A percentile compares a stretch with the other conserved stretches of the same genome.
These are phyloP conservation scores for Xenopus tropicalis DNA, from an alignment of 2,113 vertebrate species.

Conservation along the genomic window DNA sequence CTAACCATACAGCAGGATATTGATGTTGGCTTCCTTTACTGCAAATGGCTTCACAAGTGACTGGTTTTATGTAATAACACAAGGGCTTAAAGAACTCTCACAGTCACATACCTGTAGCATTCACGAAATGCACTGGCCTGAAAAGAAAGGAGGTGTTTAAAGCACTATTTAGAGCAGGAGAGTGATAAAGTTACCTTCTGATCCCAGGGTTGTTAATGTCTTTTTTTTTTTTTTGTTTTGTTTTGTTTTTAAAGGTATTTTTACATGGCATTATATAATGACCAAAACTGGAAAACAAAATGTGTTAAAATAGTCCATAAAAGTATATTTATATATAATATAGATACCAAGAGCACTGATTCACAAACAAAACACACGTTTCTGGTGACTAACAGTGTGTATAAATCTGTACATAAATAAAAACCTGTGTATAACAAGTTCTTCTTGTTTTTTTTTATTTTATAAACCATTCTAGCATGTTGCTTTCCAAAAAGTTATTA, in stretches of 20 bases:
- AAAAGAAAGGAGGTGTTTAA: background rate
- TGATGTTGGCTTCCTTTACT: too few relatives aligned
- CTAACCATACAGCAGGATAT: too few relatives aligned
- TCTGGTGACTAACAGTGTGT: slow-evolving; percentile 41
- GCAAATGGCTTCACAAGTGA: too few relatives aligned
- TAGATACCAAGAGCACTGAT: slow-evolving; percentile 40
- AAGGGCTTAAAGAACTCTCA: too few relatives aligned
- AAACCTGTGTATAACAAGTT: slow-evolving; percentile 27
- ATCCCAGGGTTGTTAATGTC: background rate
- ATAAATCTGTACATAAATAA: slow-evolving; percentile 44
- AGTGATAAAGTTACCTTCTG: background rate
- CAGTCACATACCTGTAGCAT: too few relatives aligned
- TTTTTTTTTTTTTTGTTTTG: background rate
- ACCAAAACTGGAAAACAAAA: slow-evolving; percentile 32
- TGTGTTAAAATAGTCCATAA: slow-evolving; percentile 37
- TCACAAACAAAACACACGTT: slow-evolving; percentile 39
- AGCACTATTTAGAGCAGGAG: slow-evolving; percentile 1
- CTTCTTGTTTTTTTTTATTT: background rate
- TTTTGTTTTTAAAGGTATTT: slow-evolving; percentile 29
- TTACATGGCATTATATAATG: slow-evolving; percentile 40
- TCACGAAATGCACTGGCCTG: too few relatives aligned
- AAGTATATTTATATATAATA: slow-evolving; percentile 43
- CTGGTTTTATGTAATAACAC: too few relatives aligned
- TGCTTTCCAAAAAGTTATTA: too few relatives aligned
- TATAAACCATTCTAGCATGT: too few relatives aligned